Conservation (phyloP, 2,888 invertebrate genomes). For the Archips crataeganus region DNA sequence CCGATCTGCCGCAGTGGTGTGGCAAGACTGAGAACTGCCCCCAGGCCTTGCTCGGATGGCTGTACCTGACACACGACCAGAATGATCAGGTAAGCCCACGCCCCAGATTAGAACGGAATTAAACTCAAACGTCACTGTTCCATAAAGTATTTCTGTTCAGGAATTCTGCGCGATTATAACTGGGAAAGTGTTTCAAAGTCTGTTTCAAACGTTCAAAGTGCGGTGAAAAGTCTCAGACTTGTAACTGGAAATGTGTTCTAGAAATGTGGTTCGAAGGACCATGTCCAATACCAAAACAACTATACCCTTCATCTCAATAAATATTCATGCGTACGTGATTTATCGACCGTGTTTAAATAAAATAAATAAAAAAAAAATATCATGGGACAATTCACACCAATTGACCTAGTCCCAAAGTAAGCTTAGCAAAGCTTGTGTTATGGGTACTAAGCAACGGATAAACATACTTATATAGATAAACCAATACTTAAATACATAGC, state of each 20-base stretch:
- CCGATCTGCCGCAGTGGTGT: slow-evolving; percentile 78
- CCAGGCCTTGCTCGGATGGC: slow-evolving; percentile 78
- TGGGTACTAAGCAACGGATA: too few relatives aligned
- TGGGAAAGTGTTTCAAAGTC: not conserved
- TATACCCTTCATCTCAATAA: not conserved
- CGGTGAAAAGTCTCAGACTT: not conserved
- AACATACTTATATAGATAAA: too few relatives aligned
- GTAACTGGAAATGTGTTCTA: not conserved
- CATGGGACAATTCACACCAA: too few relatives aligned
- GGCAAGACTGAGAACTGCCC: slow-evolving; percentile 73
- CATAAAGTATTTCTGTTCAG: slow-evolving; percentile 40
- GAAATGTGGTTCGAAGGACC: not conserved
- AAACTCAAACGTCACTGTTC: slow-evolving; percentile 27
- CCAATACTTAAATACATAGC: too few relatives aligned
- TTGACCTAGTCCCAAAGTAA: too few relatives aligned
- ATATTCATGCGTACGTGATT: not conserved
- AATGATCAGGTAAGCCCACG: slow-evolving; percentile 74
- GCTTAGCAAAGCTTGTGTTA: too few relatives aligned
- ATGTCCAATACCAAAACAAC: not conserved
- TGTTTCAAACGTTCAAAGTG: not conserved
- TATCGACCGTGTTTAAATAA: too few relatives aligned
- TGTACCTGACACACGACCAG: slow-evolving; percentile 75
- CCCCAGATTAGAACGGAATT: slow-evolving; percentile 27
- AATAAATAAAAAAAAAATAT: too few relatives aligned
- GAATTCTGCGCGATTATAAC: slow-evolving; percentile 23